Percentiles rank a stretch among this genome's conserved stretches.
Conservation (phyloP, 2,113 vertebrate species). For the Tapirus terrestris region DNA sequence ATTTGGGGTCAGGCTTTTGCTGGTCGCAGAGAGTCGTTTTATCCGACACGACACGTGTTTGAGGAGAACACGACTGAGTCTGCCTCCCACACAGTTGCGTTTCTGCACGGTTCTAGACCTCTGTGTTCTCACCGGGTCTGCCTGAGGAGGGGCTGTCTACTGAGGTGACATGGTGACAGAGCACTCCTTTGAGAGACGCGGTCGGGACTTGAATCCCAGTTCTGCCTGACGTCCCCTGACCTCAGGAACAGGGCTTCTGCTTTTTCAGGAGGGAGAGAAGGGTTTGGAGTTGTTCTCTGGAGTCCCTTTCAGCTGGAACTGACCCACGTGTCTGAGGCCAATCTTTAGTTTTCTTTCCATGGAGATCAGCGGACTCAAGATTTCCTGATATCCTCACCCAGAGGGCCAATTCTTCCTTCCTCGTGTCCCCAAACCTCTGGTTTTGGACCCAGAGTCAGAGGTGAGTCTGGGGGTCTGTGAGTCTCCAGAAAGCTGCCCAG, state of each 20-base stretch:
- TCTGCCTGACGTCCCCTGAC: neutral
- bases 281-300: neutral
- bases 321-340: neutral
- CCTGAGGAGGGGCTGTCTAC: neutral
- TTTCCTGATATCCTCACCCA: fast-evolving
- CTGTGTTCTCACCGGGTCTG: fast-evolving
- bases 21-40: neutral
- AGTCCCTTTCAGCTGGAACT: neutral
- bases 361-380: neutral
- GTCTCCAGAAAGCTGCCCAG: neutral
- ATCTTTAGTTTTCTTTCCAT: neutral
- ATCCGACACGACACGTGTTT: too few relatives aligned
- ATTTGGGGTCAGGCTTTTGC: neutral
- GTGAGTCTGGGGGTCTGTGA: fast-evolving
- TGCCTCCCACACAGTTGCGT: fast-evolving
- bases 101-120: too few relatives aligned
- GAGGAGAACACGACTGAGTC: too few relatives aligned
- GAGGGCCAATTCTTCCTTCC: too few relatives aligned
- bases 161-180: fast-evolving
- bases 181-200: neutral
- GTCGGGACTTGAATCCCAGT: fast-evolving
- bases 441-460: neutral
- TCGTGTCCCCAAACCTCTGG: too few relatives aligned
- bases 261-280: neutral
- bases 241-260: neutral